Conservation (phyloP, 2,797 vertebrate species). For the Cheracebus regulus region DNA sequence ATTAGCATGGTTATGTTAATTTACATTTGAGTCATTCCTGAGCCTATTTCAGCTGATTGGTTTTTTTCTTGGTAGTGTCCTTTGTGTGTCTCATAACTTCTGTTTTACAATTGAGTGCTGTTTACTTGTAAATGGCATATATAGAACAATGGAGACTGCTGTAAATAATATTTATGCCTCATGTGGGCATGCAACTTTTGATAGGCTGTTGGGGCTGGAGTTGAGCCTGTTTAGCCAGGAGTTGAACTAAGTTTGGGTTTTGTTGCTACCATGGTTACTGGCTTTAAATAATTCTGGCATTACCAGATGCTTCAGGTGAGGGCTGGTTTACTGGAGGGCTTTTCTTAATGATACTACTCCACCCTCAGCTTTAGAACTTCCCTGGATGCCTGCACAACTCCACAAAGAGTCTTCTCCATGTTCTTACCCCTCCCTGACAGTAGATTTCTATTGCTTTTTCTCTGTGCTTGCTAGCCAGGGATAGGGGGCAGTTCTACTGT, state of each 20-base stretch:
- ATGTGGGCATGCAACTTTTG: not conserved
- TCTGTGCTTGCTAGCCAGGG: not conserved
- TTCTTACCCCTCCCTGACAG: rapidly evolving
- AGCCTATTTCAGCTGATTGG: not conserved
- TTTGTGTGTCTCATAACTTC: not conserved
- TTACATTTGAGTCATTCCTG: not conserved
- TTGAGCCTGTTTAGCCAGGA: not conserved
- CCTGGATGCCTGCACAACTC: not conserved
- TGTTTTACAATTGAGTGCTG: not conserved
- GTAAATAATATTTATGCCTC: not conserved
- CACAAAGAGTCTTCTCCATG: not conserved
- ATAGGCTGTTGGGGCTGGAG: too few species aligned
- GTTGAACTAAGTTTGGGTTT: not conserved
- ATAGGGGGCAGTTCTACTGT: not conserved
- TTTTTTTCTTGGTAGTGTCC: not conserved
- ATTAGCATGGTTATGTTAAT: not conserved
- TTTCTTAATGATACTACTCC: not conserved
- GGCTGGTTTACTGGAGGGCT: not conserved
- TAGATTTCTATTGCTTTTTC: too few species aligned
- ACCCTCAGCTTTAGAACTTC: not conserved
- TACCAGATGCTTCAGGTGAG: not conserved
- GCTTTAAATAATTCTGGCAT: not conserved
- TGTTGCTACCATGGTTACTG: not conserved
- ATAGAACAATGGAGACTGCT: rapidly evolving
- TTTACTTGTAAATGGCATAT: rapidly evolving